Conservation (phyloP, 2,797 vertebrate species). For the Lepidocolaptes lacrymiger region DNA sequence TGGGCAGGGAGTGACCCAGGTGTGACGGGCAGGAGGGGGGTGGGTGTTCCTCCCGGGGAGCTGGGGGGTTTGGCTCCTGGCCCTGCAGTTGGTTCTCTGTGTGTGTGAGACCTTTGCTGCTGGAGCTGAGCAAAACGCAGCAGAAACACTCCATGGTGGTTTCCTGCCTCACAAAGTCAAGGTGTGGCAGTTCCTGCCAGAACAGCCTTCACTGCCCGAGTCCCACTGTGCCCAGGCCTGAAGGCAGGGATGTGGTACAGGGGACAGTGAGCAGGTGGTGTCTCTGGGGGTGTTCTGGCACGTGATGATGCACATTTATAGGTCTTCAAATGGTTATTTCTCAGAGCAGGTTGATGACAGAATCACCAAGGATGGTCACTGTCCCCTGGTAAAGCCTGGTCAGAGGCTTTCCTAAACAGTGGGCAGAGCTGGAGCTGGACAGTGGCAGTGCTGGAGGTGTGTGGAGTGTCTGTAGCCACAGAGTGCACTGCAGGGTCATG, state of each 20-base stretch:
- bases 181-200: not conserved
- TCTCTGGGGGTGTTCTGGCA: not conserved
- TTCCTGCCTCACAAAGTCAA: not conserved
- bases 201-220: not conserved
- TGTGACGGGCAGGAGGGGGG: not conserved
- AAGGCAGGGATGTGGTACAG: not conserved
- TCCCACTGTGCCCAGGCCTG: accelerated
- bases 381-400: not conserved
- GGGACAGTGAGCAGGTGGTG: not conserved
- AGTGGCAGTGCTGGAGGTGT: not conserved
- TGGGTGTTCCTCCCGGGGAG: accelerated
- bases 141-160: not conserved
- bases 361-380: not conserved
- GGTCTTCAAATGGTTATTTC: not conserved
- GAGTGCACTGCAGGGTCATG: accelerated
- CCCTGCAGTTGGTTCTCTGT: not conserved
- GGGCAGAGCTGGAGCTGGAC: not conserved
- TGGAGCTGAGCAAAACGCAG: not conserved
- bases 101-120: not conserved
- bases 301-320: not conserved
- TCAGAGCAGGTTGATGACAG: not conserved
- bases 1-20: not conserved
- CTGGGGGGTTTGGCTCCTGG: not conserved
- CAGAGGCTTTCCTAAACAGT: not conserved
- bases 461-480: not conserved